Evolutionary conservation across 1,140 invertebrate species (phyloP), one percentile per base, ranked within the genome.

Genomic region (silkworm (Bombyx mori)): DNA sequence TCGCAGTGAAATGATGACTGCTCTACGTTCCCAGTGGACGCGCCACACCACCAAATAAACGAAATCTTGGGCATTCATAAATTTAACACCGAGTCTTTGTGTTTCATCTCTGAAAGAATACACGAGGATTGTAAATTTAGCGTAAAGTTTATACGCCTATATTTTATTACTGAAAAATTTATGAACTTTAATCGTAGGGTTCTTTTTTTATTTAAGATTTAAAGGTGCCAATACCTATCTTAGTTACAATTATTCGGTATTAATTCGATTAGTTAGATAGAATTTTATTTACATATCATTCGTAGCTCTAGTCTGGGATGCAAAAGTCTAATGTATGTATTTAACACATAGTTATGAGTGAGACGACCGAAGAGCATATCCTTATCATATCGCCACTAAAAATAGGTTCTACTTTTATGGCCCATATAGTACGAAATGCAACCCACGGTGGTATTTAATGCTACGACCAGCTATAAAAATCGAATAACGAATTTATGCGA

Each of bases 11-110:
- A 88, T 95, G 64, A 94, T 96, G 92, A 91, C 91, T n/a, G 93
- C 95, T 68, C 90, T 96, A 56, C 89, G 94, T 56, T 92, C 93
- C 0, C 91, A 92, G 44, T 96, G 95, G 94, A 94, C 94, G 1
- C 88, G 95, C 68, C 95, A 96, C 72, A 96, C 95, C 1, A 96
- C 94, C 10, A 96, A 96, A 83, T 96, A 91, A 85, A 73, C 42
- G 1, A 46, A 49, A 8, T 10, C 7, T 43, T 6, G 22, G 44
- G 44, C 53, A 58, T 48, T 35, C 26, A 35, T 35, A 35, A 35
- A 35, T 35, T 35, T 35, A 35, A 35, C 4, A 35, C 4, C 26
- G 26, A 5, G 26, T 35, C 26, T 35, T 35, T 35, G 26, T 5
- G 26, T 35, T 35, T 35, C 26, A 35, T 35, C 26, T 35, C 26